phyloP scores from a whole-genome alignment of 37 sponge, comb jelly and placozoan genomes.

The Amphimedon queenslandica region DNA sequence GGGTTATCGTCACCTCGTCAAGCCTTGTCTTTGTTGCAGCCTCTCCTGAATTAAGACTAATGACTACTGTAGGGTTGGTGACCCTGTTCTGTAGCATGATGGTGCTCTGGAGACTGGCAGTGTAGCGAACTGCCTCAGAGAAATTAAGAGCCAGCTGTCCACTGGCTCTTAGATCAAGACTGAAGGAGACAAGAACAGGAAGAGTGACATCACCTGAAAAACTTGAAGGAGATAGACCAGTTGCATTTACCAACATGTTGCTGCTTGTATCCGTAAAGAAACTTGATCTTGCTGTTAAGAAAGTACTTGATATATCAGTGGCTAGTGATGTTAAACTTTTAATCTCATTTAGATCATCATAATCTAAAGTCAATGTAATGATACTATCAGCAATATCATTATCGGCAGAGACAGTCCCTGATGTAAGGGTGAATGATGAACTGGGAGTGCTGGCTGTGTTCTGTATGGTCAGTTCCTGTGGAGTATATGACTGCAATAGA shows the following conservation, averaged over 20 bases:
- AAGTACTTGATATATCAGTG: constrained; percentile 7
- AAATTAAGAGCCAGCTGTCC: constrained; percentile 15
- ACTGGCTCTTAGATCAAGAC: constrained; percentile 2
- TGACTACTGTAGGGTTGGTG: neutral
- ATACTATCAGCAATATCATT: neutral
- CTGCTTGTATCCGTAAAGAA: constrained; percentile 8
- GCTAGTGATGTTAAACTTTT: constrained; percentile 17
- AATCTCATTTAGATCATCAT: constrained; percentile 12
- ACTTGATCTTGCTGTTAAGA: constrained; percentile 13
- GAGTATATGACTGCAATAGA: neutral
- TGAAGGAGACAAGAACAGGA: constrained; percentile 9
- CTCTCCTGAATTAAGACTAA: neutral
- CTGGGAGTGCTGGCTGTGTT: neutral
- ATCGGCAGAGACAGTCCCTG: neutral
- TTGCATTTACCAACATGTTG: neutral
- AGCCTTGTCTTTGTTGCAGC: neutral
- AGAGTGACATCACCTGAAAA: constrained; percentile 7
- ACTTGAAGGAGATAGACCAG: neutral
- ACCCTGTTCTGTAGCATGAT: constrained; percentile 3
- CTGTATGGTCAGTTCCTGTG: neutral
- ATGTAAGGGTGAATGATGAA: neutral
- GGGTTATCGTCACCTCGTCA: constrained; percentile 7
- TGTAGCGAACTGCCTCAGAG: constrained; percentile 20
- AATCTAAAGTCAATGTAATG: neutral
- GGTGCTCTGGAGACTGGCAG: neutral